Conservation (phyloP, 2,888 invertebrate genomes). For the Hirtodrosophila alboralis region DNA sequence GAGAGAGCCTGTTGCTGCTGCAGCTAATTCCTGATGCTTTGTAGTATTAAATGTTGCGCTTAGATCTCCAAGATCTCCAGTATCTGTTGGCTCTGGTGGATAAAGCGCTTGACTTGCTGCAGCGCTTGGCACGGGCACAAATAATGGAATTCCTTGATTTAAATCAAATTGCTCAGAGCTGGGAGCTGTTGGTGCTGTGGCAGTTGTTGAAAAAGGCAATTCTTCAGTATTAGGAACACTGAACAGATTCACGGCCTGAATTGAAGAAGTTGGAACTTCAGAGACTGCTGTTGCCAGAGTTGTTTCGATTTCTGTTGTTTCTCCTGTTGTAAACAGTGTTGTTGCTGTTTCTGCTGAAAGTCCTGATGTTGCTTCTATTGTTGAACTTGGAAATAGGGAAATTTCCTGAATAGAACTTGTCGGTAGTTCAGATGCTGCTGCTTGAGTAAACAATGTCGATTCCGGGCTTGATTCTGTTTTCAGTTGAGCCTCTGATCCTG, state of each 20-base stretch:
- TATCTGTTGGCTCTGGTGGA: constrained; percentile 36
- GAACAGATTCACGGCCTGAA: not conserved
- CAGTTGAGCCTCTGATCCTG: constrained; percentile 5
- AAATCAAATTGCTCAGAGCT: no score
- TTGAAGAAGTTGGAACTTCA: not conserved
- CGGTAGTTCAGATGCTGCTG: not conserved
- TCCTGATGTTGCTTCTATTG: not conserved
- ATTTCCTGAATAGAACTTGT: constrained; percentile 5
- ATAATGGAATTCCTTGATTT: constrained; percentile 29
- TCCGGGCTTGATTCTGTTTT: not conserved
- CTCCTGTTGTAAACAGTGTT: constrained; percentile 12
- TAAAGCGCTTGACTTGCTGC: constrained; percentile 27
- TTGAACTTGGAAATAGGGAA: not conserved
- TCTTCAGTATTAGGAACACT: no score
- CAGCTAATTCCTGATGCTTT: not conserved
- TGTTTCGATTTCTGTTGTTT: not conserved
- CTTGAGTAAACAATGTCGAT: constrained; percentile 15
- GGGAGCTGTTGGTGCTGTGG: constrained; percentile 1
- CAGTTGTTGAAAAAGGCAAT: not conserved
- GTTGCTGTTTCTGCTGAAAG: not conserved
- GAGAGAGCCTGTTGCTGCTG: constrained; percentile 5
- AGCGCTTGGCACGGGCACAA: constrained; percentile 55
- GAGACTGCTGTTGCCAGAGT: not conserved
- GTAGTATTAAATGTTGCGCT: not conserved
- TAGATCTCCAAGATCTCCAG: constrained; percentile 3